Evolutionary conservation across 2,888 invertebrate species (phyloP).

Genomic region (Eristalis intricaria): DNA sequence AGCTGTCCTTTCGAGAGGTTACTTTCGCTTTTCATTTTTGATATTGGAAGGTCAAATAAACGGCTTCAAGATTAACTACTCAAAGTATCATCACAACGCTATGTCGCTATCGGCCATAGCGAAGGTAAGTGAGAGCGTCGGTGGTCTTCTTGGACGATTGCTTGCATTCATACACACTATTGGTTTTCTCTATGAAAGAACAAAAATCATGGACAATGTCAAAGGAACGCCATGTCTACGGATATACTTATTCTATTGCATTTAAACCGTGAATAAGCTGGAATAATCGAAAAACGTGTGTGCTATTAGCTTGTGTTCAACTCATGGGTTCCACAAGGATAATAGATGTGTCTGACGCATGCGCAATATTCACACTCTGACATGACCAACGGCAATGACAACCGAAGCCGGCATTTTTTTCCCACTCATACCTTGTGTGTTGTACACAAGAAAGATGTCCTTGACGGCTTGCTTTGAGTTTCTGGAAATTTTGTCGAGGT

Average conservation of each 20-base stretch:
- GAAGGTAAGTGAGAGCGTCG: slow-evolving; percentile 83
- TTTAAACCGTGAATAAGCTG: slow-evolving; percentile 55
- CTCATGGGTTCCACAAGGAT: slow-evolving; percentile 57
- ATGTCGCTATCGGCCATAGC: slow-evolving; percentile 85
- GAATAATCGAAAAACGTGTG: slow-evolving; percentile 44
- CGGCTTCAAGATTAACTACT: slow-evolving; percentile 85
- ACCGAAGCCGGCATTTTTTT: slow-evolving; percentile 59
- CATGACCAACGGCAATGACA: slow-evolving; percentile 72
- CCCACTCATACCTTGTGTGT: slow-evolving; percentile 28
- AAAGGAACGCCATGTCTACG: slow-evolving; percentile 26
- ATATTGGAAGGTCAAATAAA: slow-evolving; percentile 73
- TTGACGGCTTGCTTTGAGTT: slow-evolving; percentile 61
- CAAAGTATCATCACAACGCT: slow-evolving; percentile 86
- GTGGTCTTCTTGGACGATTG: neutral
- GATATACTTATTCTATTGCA: slow-evolving; percentile 26
- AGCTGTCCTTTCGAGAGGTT: slow-evolving; percentile 47
- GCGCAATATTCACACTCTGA: slow-evolving; percentile 42
- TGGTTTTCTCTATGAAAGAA: neutral
- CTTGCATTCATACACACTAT: neutral
- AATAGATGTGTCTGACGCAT: slow-evolving; percentile 47
- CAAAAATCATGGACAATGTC: slow-evolving; percentile 1
- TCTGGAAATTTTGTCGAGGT: slow-evolving; percentile 73
- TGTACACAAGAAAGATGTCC: slow-evolving; percentile 61
- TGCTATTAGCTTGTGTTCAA: slow-evolving; percentile 33
- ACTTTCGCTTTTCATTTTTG: slow-evolving; percentile 51